Evolutionary conservation across 2,797 vertebrate species (phyloP).

Genomic region (Malurus splendens): DNA sequence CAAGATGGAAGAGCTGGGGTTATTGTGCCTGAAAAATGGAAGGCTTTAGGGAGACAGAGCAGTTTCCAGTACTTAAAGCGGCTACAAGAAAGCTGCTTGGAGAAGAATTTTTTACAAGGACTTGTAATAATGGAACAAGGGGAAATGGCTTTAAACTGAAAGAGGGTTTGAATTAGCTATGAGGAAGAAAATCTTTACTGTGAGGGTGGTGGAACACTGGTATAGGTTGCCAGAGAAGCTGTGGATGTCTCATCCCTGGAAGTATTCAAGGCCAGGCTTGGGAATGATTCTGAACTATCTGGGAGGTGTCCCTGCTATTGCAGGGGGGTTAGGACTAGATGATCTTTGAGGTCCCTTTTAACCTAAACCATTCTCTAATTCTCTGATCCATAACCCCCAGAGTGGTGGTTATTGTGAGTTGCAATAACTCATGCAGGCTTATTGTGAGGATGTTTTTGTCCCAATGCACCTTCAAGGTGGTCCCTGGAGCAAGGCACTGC

Average conservation of each 20-base stretch:
- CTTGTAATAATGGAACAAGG: background rate
- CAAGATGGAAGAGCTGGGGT: background rate
- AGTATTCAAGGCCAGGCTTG: background rate
- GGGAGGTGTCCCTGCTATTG: background rate
- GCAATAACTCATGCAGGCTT: too few species aligned
- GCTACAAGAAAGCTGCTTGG: background rate
- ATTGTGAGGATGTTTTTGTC: background rate
- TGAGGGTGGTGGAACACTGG: background rate
- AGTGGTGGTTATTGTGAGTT: background rate
- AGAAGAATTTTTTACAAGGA: background rate
- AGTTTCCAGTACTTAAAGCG: background rate
- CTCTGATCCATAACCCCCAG: accelerated
- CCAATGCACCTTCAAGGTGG: background rate
- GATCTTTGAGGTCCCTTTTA: background rate
- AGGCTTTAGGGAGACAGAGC: background rate
- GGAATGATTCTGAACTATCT: background rate
- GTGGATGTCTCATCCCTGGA: background rate
- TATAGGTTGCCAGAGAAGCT: background rate
- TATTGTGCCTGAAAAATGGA: background rate
- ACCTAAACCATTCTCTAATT: background rate
- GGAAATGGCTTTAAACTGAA: background rate
- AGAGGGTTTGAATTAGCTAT: background rate
- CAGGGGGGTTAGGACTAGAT: background rate
- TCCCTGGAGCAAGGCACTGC: background rate
- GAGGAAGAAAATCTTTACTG: background rate